A percentile compares a stretch with the other conserved stretches of the same genome.
Conservation (phyloP, 2,888 invertebrate species). For the Mythimna lalbum region DNA sequence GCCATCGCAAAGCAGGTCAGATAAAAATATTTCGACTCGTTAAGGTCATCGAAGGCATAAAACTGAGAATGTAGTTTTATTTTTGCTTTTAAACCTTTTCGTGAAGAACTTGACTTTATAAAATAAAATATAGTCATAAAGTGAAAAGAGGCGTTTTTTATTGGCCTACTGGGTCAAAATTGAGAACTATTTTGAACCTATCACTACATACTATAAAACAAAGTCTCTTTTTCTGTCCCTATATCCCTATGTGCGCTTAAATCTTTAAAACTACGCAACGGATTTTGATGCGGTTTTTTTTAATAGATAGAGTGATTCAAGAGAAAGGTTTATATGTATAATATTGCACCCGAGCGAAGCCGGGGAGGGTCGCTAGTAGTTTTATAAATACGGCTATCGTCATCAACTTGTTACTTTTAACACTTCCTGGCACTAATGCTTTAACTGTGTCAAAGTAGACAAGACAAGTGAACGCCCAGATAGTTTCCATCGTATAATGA, state of each 20-base stretch:
- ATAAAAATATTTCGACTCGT: neutral
- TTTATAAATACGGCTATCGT: conserved; percentile 41
- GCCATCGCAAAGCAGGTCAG: neutral
- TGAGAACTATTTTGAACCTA: neutral
- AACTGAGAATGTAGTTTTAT: neutral
- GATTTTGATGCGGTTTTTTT: too few species aligned
- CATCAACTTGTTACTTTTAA: conserved; percentile 57
- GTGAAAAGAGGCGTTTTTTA: too few species aligned
- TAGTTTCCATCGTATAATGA: conserved; percentile 55
- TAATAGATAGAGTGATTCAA: too few species aligned
- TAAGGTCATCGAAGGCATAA: conserved; percentile 2
- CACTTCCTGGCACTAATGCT: conserved; percentile 61
- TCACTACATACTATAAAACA: too few species aligned
- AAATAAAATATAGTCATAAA: too few species aligned
- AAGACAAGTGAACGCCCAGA: conserved; percentile 57
- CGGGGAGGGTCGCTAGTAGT: too few species aligned
- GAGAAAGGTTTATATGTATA: too few species aligned
- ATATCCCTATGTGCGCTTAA: too few species aligned
- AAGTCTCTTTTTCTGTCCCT: too few species aligned
- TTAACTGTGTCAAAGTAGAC: conserved; percentile 63
- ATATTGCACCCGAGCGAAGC: too few species aligned
- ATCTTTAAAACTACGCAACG: too few species aligned
- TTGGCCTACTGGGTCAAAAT: neutral
- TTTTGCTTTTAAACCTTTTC: neutral
- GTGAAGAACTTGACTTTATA: neutral